A percentile compares a stretch with the other conserved stretches of the same genome.
Evolutionary conservation across 2,113 vertebrate genomes (phyloP).

Genomic region (Lophochroa leadbeateri): DNA sequence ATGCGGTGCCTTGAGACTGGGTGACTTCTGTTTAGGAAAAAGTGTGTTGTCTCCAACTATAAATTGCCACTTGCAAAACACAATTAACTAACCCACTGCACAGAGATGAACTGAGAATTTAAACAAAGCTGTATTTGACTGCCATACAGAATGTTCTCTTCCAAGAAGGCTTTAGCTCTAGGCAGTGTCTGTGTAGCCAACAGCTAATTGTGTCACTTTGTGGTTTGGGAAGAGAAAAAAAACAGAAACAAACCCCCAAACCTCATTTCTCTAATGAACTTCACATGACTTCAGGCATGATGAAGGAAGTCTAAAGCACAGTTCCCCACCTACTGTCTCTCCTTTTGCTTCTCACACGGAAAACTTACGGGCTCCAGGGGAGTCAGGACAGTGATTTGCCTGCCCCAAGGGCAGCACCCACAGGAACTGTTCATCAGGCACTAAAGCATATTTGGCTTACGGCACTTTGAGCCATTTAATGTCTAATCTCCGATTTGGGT

Average conservation of each 20-base stretch:
- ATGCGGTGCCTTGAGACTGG: not conserved
- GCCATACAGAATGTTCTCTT: not conserved
- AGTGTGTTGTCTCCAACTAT: not conserved
- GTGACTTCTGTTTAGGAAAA: constrained; percentile 10
- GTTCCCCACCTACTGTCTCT: not conserved
- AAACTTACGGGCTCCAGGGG: not conserved
- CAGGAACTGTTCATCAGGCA: not conserved
- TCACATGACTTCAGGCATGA: not conserved
- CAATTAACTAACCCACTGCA: not conserved
- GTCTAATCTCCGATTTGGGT: not conserved
- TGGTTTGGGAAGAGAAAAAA: not conserved
- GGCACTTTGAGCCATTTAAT: not conserved
- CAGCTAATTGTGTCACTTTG: not conserved
- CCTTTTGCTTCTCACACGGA: not conserved
- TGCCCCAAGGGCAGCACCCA: not conserved
- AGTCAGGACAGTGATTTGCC: not conserved
- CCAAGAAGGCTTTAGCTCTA: not conserved
- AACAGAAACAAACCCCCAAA: not conserved
- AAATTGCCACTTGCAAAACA: constrained; percentile 6
- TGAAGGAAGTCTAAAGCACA: not conserved
- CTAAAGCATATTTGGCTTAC: not conserved
- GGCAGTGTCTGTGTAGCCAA: not conserved
- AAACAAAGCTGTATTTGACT: not conserved
- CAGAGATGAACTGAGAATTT: not conserved
- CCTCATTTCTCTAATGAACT: not conserved